These are phyloP conservation scores for Drosophila engyochracea DNA, from an alignment of 2,888 invertebrate species.

Conservation along the genomic window DNA sequence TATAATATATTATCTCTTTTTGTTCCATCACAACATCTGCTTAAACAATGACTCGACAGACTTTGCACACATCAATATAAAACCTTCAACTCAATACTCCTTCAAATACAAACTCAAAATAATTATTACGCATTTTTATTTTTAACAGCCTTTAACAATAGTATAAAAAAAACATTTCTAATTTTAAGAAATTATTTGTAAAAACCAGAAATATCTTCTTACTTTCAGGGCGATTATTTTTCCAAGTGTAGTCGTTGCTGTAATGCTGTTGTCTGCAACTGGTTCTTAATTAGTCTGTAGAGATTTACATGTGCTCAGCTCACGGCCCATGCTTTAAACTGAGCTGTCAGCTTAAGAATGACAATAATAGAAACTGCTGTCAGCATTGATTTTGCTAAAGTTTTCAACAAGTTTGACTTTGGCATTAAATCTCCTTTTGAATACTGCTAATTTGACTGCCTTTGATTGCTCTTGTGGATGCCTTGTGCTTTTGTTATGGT, in stretches of 20 bases:
- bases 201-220: background rate
- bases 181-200: background rate
- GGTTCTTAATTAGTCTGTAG: slow-evolving; percentile 56
- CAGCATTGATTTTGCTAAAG: slow-evolving; percentile 32
- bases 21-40: too few species aligned
- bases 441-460: slow-evolving; percentile 38
- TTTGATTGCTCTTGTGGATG: slow-evolving; percentile 43
- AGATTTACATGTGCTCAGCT: slow-evolving; percentile 41
- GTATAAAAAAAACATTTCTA: background rate
- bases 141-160: too few species aligned
- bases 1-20: too few species aligned
- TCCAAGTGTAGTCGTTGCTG: background rate
- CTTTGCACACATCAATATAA: too few species aligned
- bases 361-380: background rate
- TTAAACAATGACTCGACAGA: too few species aligned
- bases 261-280: background rate
- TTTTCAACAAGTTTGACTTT: slow-evolving; percentile 20
- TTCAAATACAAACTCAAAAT: too few species aligned
- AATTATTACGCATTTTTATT: too few species aligned
- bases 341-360: slow-evolving; percentile 22
- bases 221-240: background rate
- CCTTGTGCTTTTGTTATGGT: slow-evolving; percentile 1
- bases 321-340: slow-evolving; percentile 20
- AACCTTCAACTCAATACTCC: too few species aligned
- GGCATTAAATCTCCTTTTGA: slow-evolving; percentile 15